Conservation (phyloP, 2,113 vertebrate species). For the Urocolius indicus region DNA sequence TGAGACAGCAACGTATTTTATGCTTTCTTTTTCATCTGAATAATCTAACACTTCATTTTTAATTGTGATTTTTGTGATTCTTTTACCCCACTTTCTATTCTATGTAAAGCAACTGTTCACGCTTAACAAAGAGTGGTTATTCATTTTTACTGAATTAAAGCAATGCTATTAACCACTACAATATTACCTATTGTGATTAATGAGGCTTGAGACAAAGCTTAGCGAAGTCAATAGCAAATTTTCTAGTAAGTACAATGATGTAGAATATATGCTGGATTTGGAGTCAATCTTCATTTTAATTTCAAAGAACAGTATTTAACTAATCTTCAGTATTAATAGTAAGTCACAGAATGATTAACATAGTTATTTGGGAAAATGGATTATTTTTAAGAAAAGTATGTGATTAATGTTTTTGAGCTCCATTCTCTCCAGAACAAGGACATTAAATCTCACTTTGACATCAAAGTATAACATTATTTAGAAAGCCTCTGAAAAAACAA, state of each 20-base stretch:
- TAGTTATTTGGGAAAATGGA: background rate
- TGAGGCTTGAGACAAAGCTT: constrained; percentile 19
- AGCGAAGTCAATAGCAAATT: background rate
- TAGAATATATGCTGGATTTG: background rate
- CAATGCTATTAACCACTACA: background rate
- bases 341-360: background rate
- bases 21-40: background rate
- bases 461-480: background rate
- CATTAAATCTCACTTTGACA: background rate
- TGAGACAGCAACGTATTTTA: background rate
- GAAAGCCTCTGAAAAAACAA: background rate
- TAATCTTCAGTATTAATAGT: background rate
- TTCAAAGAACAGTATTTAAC: constrained; percentile 1
- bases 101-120: background rate
- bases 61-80: background rate
- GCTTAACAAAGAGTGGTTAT: background rate
- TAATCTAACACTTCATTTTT: background rate
- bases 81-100: background rate
- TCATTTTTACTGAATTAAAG: background rate
- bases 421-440: background rate
- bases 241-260: background rate
- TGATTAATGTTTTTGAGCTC: background rate
- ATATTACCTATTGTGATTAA: constrained; percentile 18
- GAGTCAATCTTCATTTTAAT: background rate
- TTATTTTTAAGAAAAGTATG: background rate